A percentile compares a stretch with the other conserved stretches of the same genome.
Conservation (phyloP, 2,888 invertebrate species). For the Drosophila setosimentum region DNA sequence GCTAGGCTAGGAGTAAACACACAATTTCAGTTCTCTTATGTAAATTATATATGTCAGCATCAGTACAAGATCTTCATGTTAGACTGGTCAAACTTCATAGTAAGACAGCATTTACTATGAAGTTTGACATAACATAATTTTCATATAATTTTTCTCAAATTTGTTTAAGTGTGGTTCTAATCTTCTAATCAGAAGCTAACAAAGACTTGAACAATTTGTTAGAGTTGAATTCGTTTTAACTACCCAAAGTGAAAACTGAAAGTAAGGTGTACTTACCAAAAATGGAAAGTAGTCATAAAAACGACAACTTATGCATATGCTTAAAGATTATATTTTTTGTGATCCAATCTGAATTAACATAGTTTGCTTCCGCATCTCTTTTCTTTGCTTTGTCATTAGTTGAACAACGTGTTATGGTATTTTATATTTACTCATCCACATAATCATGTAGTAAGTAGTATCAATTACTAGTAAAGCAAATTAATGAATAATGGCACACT, state of each 20-base stretch:
- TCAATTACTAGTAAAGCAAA: conserved; percentile 33
- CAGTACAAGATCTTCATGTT: not conserved
- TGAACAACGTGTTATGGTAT: conserved; percentile 15
- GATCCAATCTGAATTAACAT: conserved; percentile 1
- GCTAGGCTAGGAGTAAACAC: not conserved
- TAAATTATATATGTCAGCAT: not conserved
- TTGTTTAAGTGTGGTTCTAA: not conserved
- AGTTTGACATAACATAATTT: too few species aligned
- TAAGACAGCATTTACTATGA: too few species aligned
- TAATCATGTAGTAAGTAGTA: conserved; percentile 19
- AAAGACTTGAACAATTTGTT: not conserved
- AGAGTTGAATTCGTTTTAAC: not conserved
- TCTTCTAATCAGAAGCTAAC: not conserved
- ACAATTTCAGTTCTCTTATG: not conserved
- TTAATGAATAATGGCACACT: conserved; percentile 36
- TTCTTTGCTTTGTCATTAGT: not conserved
- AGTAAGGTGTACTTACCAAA: not conserved
- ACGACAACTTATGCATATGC: not conserved
- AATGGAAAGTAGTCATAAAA: not conserved
- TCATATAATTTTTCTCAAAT: not conserved
- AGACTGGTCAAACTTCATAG: not conserved
- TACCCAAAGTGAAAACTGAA: not conserved
- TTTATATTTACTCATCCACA: conserved; percentile 20
- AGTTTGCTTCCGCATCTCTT: not conserved
- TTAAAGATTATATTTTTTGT: not conserved